phyloP scores from a whole-genome alignment of 1,140 invertebrate genomes.

The Prorops nasuta region DNA sequence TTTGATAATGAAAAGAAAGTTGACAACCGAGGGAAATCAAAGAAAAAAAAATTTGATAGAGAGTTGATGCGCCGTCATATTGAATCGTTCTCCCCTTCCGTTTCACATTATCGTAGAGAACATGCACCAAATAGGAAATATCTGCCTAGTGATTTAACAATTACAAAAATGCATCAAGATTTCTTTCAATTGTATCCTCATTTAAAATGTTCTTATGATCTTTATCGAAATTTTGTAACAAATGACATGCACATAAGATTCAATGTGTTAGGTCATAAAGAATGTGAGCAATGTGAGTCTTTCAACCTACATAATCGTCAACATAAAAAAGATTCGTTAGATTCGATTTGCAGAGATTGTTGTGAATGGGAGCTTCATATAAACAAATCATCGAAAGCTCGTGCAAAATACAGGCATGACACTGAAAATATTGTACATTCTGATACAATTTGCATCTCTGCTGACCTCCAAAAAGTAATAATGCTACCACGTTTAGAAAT shows the following conservation, averaged over 20 bases:
- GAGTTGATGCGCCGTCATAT: too few relatives aligned
- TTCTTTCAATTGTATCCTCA: constrained; percentile 28
- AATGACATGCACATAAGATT: constrained; percentile 30
- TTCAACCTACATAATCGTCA: constrained; percentile 21
- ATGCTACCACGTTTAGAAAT: constrained; percentile 35
- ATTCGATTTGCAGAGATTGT: constrained; percentile 14
- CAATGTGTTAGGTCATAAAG: constrained; percentile 30
- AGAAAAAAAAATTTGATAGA: constrained; percentile 18
- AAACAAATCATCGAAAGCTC: constrained; percentile 8
- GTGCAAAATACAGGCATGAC: constrained; percentile 14
- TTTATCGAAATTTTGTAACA: constrained; percentile 15
- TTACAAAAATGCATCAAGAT: constrained; percentile 30
- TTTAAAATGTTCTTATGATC: constrained; percentile 17
- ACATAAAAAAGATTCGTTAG: constrained; percentile 11
- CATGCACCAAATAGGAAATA: constrained; percentile 34
- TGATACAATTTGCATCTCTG: background rate
- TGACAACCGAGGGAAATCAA: constrained; percentile 12
- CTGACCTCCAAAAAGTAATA: constrained; percentile 38
- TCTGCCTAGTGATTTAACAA: constrained; percentile 31
- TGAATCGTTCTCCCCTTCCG: constrained; percentile 25
- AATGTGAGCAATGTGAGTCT: constrained; percentile 32
- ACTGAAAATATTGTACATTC: background rate
- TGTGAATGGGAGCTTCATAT: constrained; percentile 11
- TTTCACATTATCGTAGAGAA: constrained; percentile 36
- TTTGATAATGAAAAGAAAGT: constrained; percentile 7